Evolutionary conservation across 2,888 invertebrate genomes (phyloP).

Genomic region (Zeuzera pyrina): DNA sequence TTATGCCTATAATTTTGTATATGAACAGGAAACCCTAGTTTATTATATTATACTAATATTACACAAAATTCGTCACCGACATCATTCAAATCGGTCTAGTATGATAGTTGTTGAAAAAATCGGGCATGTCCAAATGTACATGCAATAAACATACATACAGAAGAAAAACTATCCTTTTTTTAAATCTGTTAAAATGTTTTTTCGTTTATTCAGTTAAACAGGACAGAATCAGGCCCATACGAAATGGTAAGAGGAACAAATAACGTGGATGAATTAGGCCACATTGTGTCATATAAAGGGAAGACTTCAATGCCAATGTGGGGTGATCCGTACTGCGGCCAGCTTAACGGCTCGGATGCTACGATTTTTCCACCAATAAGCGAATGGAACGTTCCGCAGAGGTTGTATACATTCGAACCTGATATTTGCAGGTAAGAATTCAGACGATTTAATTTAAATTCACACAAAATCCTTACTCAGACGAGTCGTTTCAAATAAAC

Average conservation of each 20-base stretch:
- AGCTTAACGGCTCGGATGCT: constrained; percentile 70
- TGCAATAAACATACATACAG: no score
- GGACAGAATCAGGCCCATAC: constrained; percentile 65
- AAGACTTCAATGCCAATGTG: constrained; percentile 39
- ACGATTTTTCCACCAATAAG: constrained; percentile 68
- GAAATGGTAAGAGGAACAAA: constrained; percentile 67
- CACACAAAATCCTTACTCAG: no score
- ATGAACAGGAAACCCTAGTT: no score
- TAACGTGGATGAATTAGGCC: constrained; percentile 58
- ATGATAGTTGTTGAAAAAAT: no score
- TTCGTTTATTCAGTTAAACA: constrained; percentile 54
- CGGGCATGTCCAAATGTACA: no score
- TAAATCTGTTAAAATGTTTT: not conserved
- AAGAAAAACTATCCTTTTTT: no score
- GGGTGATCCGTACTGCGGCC: constrained; percentile 60
- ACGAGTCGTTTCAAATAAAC: not conserved
- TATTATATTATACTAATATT: no score
- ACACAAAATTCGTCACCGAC: no score
- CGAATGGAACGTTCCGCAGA: constrained; percentile 34
- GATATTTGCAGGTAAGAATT: constrained; percentile 78
- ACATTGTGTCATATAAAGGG: constrained; percentile 58
- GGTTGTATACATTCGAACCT: constrained; percentile 62
- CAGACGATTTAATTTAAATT: no score
- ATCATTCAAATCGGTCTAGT: no score
- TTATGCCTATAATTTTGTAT: no score